These are phyloP conservation scores for Dryomyza anilis DNA, from an alignment of 2,888 invertebrate species.

Conservation along the genomic window DNA sequence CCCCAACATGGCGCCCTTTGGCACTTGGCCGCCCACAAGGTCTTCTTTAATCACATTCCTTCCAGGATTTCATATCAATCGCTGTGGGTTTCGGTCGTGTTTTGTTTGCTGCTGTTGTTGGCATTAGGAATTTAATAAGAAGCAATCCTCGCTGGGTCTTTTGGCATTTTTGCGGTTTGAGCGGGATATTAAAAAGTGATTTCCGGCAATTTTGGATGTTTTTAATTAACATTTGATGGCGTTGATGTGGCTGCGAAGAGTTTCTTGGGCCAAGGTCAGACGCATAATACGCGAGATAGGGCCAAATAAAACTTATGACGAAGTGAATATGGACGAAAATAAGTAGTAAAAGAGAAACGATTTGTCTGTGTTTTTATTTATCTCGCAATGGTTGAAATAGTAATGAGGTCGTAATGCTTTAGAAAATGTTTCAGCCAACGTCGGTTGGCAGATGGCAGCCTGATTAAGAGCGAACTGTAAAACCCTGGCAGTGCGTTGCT, in stretches of 20 bases:
- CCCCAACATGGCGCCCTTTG: neutral
- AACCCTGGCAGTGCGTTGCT: no score
- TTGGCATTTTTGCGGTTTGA: slow-evolving; percentile 18
- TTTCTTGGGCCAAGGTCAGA: slow-evolving; percentile 2
- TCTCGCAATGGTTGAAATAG: no score
- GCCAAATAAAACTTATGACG: no score
- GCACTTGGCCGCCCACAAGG: neutral
- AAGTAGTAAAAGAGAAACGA: no score
- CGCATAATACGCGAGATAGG: no score
- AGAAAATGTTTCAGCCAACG: no score
- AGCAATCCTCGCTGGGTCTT: neutral
- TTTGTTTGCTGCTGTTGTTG: neutral
- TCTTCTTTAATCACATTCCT: neutral
- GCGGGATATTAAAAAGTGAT: slow-evolving; percentile 22
- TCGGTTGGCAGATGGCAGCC: no score
- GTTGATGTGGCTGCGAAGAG: neutral
- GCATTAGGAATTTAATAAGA: slow-evolving; percentile 4
- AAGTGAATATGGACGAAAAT: no score
- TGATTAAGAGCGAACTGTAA: no score
- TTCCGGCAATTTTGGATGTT: slow-evolving; percentile 7
- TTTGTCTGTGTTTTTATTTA: no score
- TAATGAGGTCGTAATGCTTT: no score
- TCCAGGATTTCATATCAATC: slow-evolving; percentile 6
- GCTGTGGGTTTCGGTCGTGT: neutral
- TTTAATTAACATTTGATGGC: slow-evolving; percentile 29